Evolutionary conservation across 2,113 vertebrate species (phyloP).

Genomic region (Eulacestoma nigropectus): DNA sequence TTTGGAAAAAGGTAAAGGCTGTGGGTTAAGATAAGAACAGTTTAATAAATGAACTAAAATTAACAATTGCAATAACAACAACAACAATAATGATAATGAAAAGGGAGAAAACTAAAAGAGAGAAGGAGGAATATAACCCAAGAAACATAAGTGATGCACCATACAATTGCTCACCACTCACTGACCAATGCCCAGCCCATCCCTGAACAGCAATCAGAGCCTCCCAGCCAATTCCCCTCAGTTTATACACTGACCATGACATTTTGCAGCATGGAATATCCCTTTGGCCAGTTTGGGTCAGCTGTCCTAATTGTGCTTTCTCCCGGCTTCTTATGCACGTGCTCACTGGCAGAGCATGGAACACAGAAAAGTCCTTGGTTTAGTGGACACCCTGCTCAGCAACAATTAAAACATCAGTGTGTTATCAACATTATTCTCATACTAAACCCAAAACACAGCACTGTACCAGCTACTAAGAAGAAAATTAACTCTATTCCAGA

Average conservation of each 20-base stretch:
- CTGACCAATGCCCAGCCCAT: background rate
- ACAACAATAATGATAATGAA: background rate
- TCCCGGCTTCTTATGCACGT: background rate
- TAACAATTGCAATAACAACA: background rate
- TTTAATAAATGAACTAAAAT: background rate
- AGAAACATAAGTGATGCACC: background rate
- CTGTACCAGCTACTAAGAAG: background rate
- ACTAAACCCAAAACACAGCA: background rate
- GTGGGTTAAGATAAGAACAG: background rate
- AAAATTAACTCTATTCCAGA: background rate
- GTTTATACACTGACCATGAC: background rate
- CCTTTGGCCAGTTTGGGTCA: background rate
- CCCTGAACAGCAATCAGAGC: accelerated
- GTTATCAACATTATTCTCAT: background rate
- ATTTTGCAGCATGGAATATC: background rate
- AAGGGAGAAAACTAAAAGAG: background rate
- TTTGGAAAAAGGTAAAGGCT: background rate
- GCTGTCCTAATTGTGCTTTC: background rate
- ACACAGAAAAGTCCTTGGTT: background rate
- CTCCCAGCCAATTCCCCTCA: background rate
- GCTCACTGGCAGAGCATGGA: background rate
- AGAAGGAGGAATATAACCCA: background rate
- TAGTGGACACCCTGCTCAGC: background rate
- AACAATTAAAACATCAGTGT: background rate
- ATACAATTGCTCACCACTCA: background rate